Evolutionary conservation across 2,797 vertebrate species (phyloP).

Genomic region (Trichosurus vulpecula): DNA sequence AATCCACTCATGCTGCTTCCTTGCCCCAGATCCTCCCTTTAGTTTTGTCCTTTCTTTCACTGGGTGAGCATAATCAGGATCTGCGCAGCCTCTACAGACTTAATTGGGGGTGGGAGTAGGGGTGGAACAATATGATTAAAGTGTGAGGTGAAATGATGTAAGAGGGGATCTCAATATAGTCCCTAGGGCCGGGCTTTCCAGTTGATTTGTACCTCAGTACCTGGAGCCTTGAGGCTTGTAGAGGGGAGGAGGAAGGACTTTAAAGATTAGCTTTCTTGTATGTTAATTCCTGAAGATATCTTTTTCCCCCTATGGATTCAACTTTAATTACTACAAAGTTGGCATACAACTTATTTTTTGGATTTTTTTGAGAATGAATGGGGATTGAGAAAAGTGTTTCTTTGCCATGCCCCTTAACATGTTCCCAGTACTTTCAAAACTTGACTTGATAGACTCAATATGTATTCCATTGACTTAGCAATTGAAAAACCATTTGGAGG

Average conservation of each 20-base stretch:
- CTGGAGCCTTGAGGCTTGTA: not conserved
- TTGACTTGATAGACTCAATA: slow-evolving; percentile 1
- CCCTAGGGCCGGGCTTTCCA: not conserved
- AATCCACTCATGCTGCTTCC: no score
- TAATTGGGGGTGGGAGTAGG: no score
- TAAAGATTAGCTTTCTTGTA: not conserved
- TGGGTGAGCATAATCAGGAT: not conserved
- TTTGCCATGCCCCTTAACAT: not conserved
- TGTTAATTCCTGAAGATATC: not conserved
- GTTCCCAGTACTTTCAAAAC: slow-evolving; percentile 19
- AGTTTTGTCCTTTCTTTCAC: not conserved
- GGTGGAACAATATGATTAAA: not conserved
- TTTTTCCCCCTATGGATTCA: not conserved
- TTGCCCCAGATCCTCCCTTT: not conserved
- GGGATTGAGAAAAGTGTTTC: not conserved
- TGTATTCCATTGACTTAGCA: slow-evolving; percentile 54
- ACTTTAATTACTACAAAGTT: not conserved
- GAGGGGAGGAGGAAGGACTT: not conserved
- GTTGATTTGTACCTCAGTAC: not conserved
- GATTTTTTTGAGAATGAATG: not conserved
- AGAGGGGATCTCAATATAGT: not conserved
- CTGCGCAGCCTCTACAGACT: not conserved
- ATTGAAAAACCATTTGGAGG: not conserved
- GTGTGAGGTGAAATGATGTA: not conserved
- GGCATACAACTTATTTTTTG: not conserved